phyloP scores from a whole-genome alignment of 2,888 invertebrate genomes.

The Neocrepidodera transversa region DNA sequence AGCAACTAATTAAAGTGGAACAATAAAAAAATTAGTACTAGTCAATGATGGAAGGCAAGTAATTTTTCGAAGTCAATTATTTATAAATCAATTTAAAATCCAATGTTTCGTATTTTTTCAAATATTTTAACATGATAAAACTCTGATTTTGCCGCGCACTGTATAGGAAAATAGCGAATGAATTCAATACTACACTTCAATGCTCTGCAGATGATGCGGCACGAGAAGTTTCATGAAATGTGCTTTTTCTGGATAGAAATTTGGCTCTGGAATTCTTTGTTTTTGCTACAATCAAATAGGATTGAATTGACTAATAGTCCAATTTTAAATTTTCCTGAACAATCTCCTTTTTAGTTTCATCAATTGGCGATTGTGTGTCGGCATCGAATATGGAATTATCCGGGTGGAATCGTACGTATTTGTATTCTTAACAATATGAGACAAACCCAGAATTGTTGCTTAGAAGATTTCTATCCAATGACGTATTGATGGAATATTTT shows the following conservation, averaged over 20 bases:
- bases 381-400: constrained; percentile 8
- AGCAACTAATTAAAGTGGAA: too few relatives aligned
- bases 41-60: too few relatives aligned
- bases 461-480: too few relatives aligned
- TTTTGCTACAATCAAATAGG: constrained; percentile 20
- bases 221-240: neutral
- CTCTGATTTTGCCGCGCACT: too few relatives aligned
- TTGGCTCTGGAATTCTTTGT: constrained; percentile 13
- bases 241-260: constrained; percentile 12
- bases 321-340: constrained; percentile 15
- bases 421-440: constrained; percentile 15
- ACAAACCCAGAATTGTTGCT: neutral
- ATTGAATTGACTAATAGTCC: constrained; percentile 22
- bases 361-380: constrained; percentile 12
- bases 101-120: too few relatives aligned
- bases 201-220: constrained; percentile 1
- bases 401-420: constrained; percentile 18
- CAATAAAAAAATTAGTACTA: too few relatives aligned
- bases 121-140: too few relatives aligned
- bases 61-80: too few relatives aligned
- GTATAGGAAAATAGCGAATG: too few relatives aligned
- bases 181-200: too few relatives aligned
- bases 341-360: constrained; percentile 4
- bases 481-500: too few relatives aligned
- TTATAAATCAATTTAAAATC: too few relatives aligned